Conservation (phyloP, 2,888 invertebrate species). For the Apotomis betuletana region DNA sequence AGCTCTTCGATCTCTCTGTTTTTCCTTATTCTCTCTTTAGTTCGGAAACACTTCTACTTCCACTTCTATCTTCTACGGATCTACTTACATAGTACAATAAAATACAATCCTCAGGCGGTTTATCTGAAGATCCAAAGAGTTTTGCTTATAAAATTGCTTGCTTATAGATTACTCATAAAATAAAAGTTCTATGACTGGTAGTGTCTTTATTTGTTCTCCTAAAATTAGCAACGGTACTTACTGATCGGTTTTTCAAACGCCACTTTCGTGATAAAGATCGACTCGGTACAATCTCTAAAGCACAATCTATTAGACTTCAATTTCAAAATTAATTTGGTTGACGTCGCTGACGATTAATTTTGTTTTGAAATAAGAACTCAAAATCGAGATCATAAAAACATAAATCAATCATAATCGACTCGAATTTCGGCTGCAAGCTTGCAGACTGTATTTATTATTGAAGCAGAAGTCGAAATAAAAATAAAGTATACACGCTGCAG, state of each 20-base stretch:
- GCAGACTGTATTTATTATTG: conserved; percentile 33
- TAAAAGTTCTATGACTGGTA: background rate
- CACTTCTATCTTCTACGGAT: too few species aligned
- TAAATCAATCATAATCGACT: conserved; percentile 41
- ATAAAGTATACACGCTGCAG: background rate
- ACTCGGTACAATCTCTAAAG: conserved; percentile 24
- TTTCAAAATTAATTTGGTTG: conserved; percentile 23
- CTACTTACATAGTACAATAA: too few species aligned
- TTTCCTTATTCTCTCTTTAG: too few species aligned
- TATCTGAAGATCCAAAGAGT: too few species aligned
- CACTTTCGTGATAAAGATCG: conserved; percentile 30
- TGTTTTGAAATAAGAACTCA: conserved; percentile 37
- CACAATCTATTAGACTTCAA: conserved; percentile 20
- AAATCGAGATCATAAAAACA: conserved; percentile 38
- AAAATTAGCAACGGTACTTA: conserved; percentile 29
- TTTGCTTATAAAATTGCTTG: too few species aligned
- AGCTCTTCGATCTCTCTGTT: too few species aligned
- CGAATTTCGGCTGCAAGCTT: conserved; percentile 35
- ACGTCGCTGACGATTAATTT: conserved; percentile 32
- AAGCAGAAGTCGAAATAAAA: conserved; percentile 24
- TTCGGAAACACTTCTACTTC: too few species aligned
- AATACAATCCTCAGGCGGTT: too few species aligned
- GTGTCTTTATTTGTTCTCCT: conserved; percentile 4
- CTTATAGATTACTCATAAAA: background rate
- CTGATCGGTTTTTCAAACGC: conserved; percentile 18